Evolutionary conservation across 2,888 invertebrate species (phyloP).

Genomic region (Vesta saturnalis): DNA sequence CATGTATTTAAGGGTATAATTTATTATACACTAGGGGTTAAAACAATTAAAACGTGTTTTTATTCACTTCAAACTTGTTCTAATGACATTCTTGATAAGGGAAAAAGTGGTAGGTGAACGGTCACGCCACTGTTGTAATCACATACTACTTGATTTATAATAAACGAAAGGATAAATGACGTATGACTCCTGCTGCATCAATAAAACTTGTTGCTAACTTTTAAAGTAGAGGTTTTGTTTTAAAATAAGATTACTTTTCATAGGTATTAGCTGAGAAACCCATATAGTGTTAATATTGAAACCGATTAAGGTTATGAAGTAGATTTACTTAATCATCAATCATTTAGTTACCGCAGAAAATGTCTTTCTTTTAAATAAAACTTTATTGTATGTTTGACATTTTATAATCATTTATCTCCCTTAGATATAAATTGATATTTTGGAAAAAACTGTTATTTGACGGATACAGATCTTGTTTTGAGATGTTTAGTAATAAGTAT

Average conservation of each 20-base stretch:
- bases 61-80: conserved; percentile 36
- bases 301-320: too few relatives aligned
- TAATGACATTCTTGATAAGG: conserved; percentile 43
- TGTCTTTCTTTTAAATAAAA: too few relatives aligned
- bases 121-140: conserved; percentile 42
- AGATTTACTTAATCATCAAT: too few relatives aligned
- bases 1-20: conserved; percentile 39
- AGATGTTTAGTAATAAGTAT: too few relatives aligned
- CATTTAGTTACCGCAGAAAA: too few relatives aligned
- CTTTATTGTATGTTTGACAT: too few relatives aligned
- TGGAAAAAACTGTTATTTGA: too few relatives aligned
- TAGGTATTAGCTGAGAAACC: background rate
- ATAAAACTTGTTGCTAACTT: conserved; percentile 30
- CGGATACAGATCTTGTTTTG: too few relatives aligned
- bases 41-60: conserved; percentile 45
- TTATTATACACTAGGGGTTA: conserved; percentile 43
- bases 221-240: background rate
- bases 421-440: too few relatives aligned
- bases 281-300: too few relatives aligned
- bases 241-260: background rate
- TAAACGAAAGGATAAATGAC: conserved; percentile 32
- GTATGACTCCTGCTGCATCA: conserved; percentile 29
- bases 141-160: conserved; percentile 29
- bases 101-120: conserved; percentile 41
- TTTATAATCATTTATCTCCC: too few relatives aligned